Evolutionary conservation across 2,888 invertebrate species (phyloP).

Genomic region (Ptychoptera albimana): DNA sequence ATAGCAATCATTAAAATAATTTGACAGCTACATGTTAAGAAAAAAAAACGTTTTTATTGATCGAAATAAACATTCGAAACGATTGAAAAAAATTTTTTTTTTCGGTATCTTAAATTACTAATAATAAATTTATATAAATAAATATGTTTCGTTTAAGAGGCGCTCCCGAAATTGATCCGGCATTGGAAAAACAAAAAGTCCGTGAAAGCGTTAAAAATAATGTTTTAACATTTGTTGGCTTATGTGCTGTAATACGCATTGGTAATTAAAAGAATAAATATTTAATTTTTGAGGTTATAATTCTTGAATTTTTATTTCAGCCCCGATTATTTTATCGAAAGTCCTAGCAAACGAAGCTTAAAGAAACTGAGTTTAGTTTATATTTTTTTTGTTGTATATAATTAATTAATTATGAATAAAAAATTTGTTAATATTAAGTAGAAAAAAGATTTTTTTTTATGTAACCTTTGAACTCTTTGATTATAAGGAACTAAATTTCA

Average conservation of each 20-base stretch:
- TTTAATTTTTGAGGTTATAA: no score
- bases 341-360: not conserved
- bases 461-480: no score
- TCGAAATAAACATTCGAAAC: no score
- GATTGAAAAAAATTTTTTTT: not conserved
- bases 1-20: not conserved
- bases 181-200: conserved; percentile 25
- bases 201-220: conserved; percentile 24
- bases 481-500: no score
- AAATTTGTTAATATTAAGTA: no score
- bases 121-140: not conserved
- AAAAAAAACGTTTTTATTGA: not conserved
- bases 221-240: conserved; percentile 20
- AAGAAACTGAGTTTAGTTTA: no score
- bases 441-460: no score
- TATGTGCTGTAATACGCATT: conserved; percentile 22
- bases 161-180: conserved; percentile 26
- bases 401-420: no score
- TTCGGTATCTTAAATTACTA: not conserved
- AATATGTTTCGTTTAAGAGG: conserved; percentile 25
- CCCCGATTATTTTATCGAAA: conserved; percentile 5
- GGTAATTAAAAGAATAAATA: conserved; percentile 17
- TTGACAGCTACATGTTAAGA: not conserved
- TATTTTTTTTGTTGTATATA: no score
- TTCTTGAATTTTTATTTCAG: conserved; percentile 3